Percentiles rank a stretch among this genome's conserved stretches.
phyloP scores from a whole-genome alignment of 2,113 vertebrate genomes.

The Ophiodon elongatus region DNA sequence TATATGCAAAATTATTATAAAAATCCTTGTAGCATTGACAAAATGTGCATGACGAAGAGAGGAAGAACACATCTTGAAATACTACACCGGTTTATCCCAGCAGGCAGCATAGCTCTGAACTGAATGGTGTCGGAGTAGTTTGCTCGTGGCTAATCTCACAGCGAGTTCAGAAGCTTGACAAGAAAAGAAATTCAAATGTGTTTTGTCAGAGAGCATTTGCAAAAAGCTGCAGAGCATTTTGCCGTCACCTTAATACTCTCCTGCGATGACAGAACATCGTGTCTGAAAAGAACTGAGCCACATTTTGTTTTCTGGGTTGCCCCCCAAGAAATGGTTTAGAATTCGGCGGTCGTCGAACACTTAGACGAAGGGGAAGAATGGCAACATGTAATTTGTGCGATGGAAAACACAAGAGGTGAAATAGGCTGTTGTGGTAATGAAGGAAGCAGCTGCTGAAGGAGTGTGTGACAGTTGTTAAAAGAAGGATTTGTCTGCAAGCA shows the following conservation, averaged over 20 bases:
- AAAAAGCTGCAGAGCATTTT: slow-evolving; percentile 14
- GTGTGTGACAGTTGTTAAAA: slow-evolving; percentile 2
- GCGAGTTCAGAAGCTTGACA: slow-evolving; percentile 19
- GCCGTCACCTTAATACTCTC: slow-evolving; percentile 23
- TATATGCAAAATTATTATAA: neutral
- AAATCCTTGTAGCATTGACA: neutral
- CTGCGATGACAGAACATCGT: neutral
- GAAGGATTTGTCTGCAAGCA: neutral
- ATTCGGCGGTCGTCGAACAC: neutral
- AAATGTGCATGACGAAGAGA: neutral
- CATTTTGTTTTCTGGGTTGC: slow-evolving; percentile 12
- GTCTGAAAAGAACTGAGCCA: neutral
- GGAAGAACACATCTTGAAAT: slow-evolving; percentile 21
- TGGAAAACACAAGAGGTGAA: neutral
- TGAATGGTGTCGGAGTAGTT: slow-evolving; percentile 15
- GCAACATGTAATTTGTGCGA: neutral
- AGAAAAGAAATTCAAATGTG: slow-evolving; percentile 8
- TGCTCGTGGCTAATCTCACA: slow-evolving; percentile 27
- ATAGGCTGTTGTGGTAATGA: slow-evolving; percentile 3
- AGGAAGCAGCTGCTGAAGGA: neutral
- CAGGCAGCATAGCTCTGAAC: slow-evolving; percentile 32
- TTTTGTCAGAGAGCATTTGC: slow-evolving; percentile 26
- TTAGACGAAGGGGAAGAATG: neutral
- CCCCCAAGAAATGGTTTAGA: slow-evolving; percentile 6
- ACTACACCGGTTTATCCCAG: neutral